These are phyloP conservation scores for Thamnophis sirtalis DNA, from an alignment of 2,113 vertebrate genomes.

Conservation along the genomic window DNA sequence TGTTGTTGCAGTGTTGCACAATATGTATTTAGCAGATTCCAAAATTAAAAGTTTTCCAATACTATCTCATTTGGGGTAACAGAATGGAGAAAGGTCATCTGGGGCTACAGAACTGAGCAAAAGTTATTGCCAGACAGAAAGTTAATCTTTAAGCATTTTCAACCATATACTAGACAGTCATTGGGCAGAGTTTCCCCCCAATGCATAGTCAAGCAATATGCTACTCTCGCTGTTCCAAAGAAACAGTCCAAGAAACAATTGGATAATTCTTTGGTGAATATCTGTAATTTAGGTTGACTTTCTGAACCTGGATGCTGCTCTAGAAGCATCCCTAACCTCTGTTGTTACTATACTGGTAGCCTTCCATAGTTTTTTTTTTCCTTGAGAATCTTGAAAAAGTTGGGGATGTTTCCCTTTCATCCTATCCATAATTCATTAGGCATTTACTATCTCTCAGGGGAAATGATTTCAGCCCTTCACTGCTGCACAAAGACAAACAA, in stretches of 20 bases:
- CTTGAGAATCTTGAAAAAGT: background rate
- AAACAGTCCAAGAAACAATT: background rate
- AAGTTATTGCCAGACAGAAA: background rate
- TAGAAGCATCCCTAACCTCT: background rate
- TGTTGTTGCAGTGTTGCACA: background rate
- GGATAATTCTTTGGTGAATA: background rate
- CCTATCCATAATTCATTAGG: background rate
- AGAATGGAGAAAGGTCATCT: background rate
- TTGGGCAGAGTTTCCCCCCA: background rate
- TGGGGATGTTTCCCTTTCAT: background rate
- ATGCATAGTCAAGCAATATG: background rate
- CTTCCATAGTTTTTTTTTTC: background rate
- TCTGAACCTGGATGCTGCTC: background rate
- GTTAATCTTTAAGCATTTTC: background rate
- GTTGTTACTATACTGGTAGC: background rate
- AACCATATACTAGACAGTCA: background rate
- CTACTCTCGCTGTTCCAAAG: background rate
- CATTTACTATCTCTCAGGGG: background rate
- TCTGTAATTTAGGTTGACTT: background rate
- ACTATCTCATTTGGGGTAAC: background rate
- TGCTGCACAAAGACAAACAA: background rate
- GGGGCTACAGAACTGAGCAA: background rate
- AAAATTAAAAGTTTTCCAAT: background rate
- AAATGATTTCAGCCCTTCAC: background rate
- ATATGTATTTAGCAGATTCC: background rate